A percentile compares a stretch with the other conserved stretches of the same genome.
Evolutionary conservation across 2,797 vertebrate genomes (phyloP).

Genomic region (Chrysocyon brachyurus): DNA sequence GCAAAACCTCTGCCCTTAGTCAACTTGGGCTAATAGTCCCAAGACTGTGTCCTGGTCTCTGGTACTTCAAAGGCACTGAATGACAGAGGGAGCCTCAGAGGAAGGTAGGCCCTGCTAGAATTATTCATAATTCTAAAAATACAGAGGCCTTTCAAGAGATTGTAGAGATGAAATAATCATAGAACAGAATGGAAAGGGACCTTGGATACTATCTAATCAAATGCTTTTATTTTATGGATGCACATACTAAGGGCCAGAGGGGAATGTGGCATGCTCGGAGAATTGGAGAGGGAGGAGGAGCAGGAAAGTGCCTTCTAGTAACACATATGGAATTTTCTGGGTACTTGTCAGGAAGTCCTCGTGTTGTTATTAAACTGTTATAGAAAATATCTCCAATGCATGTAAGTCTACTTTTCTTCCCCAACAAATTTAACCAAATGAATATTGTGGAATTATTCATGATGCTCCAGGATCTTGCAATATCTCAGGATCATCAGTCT

Average conservation of each 20-base stretch:
- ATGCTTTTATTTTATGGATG: conserved; percentile 53
- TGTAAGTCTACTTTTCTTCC: not conserved
- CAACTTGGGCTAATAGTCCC: not conserved
- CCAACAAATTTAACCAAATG: conserved; percentile 30
- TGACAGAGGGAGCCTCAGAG: not conserved
- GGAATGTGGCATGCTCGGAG: not conserved
- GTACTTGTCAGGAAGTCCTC: not conserved
- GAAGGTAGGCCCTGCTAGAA: conserved; percentile 26
- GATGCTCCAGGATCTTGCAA: not conserved
- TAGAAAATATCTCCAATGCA: conserved; percentile 9
- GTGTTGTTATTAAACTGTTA: conserved; percentile 41
- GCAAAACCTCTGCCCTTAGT: conserved; percentile 36
- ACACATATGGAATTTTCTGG: not conserved
- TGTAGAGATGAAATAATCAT: conserved; percentile 17
- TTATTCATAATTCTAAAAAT: conserved; percentile 2
- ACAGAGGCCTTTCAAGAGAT: not conserved
- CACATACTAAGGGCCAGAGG: not conserved
- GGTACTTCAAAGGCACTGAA: not conserved
- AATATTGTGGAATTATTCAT: conserved; percentile 33
- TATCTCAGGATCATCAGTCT: conserved; percentile 30
- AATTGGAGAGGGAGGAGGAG: not conserved
- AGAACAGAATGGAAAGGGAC: conserved; percentile 3
- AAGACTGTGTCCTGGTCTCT: not conserved
- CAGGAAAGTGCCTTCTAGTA: not conserved
- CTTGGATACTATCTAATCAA: conserved; percentile 19